These are phyloP conservation scores for Drosophila hamatofila DNA, from an alignment of 2,888 invertebrate species.

Conservation along the genomic window DNA sequence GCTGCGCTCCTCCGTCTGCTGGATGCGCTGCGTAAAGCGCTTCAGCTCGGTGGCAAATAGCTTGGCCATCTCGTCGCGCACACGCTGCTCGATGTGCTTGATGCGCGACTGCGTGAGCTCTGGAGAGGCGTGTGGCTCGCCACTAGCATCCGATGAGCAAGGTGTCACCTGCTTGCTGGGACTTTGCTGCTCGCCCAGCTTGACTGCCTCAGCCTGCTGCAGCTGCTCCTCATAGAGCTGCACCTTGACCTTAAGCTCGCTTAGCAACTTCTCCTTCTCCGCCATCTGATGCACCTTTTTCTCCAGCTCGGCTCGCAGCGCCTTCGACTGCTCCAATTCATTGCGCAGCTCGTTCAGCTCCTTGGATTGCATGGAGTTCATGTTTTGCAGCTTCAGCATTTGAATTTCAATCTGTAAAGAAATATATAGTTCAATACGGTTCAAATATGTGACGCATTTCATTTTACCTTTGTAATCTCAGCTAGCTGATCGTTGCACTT, in stretches of 20 bases:
- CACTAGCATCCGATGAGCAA: constrained; percentile 10
- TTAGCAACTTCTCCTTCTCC: constrained; percentile 87
- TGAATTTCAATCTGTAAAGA: constrained; percentile 82
- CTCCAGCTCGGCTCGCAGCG: constrained; percentile 80
- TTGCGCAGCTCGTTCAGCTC: constrained; percentile 75
- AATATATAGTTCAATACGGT: not conserved
- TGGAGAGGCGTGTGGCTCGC: constrained; percentile 65
- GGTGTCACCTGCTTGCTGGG: not conserved
- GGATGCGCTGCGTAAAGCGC: constrained; percentile 85
- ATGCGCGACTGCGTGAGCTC: constrained; percentile 82
- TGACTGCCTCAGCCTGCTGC: constrained; percentile 55
- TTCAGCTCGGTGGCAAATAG: constrained; percentile 88
- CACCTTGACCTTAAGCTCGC: constrained; percentile 88
- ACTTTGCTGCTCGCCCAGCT: constrained; percentile 9
- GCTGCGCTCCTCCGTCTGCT: constrained; percentile 82
- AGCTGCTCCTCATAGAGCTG: constrained; percentile 88
- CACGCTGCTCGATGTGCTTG: constrained; percentile 84
- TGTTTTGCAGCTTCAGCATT: constrained; percentile 79
- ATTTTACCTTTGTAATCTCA: constrained; percentile 81
- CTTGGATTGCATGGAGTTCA: constrained; percentile 75
- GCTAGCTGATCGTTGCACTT: constrained; percentile 81
- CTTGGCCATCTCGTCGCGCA: constrained; percentile 89
- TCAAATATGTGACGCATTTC: not conserved
- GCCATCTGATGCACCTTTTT: constrained; percentile 84
- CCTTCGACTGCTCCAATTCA: constrained; percentile 83